Base-by-base conservation (phyloP, 92 coral and sea anemone species). In the Pocillopora grandis region DNA sequence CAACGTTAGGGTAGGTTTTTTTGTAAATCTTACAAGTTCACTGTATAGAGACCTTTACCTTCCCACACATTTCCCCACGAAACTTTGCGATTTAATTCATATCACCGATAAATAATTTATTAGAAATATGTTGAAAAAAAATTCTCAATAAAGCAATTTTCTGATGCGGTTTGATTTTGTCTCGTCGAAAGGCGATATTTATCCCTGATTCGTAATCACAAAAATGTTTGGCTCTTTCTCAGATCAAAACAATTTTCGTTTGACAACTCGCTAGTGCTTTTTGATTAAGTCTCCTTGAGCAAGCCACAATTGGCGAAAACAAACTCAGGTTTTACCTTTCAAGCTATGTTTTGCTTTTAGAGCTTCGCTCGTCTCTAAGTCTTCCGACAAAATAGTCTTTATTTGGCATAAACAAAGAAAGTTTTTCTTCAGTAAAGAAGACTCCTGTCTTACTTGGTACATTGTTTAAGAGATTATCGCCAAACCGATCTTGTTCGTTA, bases 31-130 rank as follows among this genome's bases (percentile, higher is more conserved):
- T 15, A 71, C 17, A 13, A 17, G 19, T 62, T 76, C 35, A 17
- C 4, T 35, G 36, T 7, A 67, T 48, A 31, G 37, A 16, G 7
- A 70, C 55, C 14, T 16, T 35, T n/a, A 49, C 31, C 31, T 27
- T 27, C 31, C 42, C n/a, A 61, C 37, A 20, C 58, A 35, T 70
- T 80, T 78, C 58, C 7, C 20, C 49, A 17, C 12, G 48, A 69
- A 33, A 80, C 37, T 23, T 33, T 52, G 62, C 49, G 11, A 15
- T n/a, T 31, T 58, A 35, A 67, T 67, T 1, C 33, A 35, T 36
- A 14, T 7, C n/a, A 8, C 68, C 12, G 57, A 57, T 80, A 57
- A 56, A 80, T 69, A 69, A 57, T 80, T 80, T 68, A 80, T 80
- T 12, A 80, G 58, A 78, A 64, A 21, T 42, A 31, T 60, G 48